phyloP scores from a whole-genome alignment of 2,113 vertebrate genomes.

The Ptyas mucosa region DNA sequence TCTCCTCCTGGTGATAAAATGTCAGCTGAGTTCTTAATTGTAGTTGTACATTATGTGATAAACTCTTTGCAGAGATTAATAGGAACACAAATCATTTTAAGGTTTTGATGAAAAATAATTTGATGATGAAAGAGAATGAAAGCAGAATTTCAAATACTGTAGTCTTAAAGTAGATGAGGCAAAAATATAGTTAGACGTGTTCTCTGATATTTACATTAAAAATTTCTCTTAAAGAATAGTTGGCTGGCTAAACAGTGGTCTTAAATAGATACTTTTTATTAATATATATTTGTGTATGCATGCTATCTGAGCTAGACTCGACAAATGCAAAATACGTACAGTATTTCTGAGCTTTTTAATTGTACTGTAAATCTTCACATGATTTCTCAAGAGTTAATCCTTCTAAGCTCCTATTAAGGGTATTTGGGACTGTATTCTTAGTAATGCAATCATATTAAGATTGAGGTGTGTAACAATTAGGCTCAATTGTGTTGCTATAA shows the following conservation, averaged over 20 bases:
- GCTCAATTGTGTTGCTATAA: background rate
- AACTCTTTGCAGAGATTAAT: conserved; percentile 18
- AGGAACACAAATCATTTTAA: conserved; percentile 36
- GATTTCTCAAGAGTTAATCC: background rate
- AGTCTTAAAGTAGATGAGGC: background rate
- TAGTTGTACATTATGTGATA: background rate
- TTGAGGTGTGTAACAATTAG: background rate
- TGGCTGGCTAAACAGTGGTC: background rate
- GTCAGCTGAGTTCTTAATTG: conserved; percentile 16
- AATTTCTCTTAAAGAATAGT: background rate
- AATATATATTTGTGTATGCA: background rate
- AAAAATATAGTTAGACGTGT: background rate
- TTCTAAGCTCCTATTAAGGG: background rate
- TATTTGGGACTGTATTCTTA: background rate
- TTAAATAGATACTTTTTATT: background rate
- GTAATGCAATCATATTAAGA: background rate
- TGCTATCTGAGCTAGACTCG: conserved; percentile 5
- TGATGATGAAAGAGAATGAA: background rate
- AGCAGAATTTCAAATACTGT: background rate
- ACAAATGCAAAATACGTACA: conserved; percentile 1
- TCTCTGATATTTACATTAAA: background rate
- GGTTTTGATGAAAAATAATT: conserved; percentile 1
- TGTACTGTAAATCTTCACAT: background rate
- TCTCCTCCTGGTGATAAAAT: background rate
- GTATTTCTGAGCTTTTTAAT: conserved; percentile 4